phyloP scores from a whole-genome alignment of 2,797 vertebrate genomes.

The Crossoptilon crossoptilon region DNA sequence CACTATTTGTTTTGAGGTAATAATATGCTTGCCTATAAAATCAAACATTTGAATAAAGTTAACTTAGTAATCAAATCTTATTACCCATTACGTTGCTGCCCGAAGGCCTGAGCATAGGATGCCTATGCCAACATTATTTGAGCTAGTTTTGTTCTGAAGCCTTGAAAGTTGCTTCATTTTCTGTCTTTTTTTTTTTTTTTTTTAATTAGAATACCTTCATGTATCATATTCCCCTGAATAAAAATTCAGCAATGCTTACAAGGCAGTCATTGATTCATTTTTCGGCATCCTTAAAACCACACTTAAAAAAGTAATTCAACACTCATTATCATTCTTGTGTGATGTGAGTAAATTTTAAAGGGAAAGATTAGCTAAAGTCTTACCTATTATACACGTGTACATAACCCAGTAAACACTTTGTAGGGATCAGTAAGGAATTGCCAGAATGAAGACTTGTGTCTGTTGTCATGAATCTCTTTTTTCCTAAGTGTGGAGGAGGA shows the following conservation, averaged over 20 bases:
- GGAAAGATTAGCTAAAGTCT: background rate
- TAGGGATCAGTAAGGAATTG: background rate
- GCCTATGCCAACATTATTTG: background rate
- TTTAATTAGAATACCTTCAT: background rate
- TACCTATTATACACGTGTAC: background rate
- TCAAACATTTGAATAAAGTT: slow-evolving; percentile 45
- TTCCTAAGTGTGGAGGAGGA: slow-evolving; percentile 15
- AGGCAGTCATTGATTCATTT: background rate
- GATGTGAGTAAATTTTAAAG: background rate
- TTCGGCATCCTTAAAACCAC: background rate
- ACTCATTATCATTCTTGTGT: background rate
- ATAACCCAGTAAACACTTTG: background rate
- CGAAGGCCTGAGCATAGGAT: slow-evolving; percentile 10
- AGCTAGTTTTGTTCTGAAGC: background rate
- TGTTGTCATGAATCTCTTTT: background rate
- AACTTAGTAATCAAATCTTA: slow-evolving; percentile 42
- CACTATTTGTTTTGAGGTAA: slow-evolving; percentile 17
- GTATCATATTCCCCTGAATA: background rate
- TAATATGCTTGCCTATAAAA: slow-evolving; percentile 44
- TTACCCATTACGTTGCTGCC: slow-evolving; percentile 29
- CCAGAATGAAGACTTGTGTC: background rate
- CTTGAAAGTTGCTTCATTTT: background rate
- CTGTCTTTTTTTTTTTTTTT: background rate
- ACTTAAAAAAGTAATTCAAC: background rate
- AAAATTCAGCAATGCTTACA: background rate